Percentiles rank a stretch among this genome's conserved stretches.
Conservation (phyloP, 2,113 vertebrate genomes). For the Tretioscincus oriximinensis region DNA sequence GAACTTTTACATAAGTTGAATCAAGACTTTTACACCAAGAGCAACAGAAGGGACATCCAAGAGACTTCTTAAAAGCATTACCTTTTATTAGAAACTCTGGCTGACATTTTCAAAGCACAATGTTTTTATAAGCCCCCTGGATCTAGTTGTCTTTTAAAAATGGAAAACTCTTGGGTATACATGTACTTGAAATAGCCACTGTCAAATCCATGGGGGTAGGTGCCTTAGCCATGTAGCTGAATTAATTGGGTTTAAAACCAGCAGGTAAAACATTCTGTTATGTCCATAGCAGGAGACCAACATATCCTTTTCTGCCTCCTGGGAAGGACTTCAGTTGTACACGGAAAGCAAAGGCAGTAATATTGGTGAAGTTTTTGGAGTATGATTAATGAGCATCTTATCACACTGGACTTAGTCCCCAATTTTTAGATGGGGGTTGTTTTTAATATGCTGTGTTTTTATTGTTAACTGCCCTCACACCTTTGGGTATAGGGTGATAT, state of each 20-base stretch:
- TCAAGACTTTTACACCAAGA: background rate
- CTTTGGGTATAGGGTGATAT: no score
- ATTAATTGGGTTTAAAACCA: conserved; percentile 20
- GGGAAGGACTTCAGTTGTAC: background rate
- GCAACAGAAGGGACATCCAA: background rate
- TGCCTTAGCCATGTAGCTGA: background rate
- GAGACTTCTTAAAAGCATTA: background rate
- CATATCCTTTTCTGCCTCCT: background rate
- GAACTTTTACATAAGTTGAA: background rate
- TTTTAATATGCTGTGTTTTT: no score
- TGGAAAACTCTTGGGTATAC: background rate
- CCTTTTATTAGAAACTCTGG: background rate
- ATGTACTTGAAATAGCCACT: background rate
- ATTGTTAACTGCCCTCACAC: no score
- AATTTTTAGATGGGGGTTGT: no score
- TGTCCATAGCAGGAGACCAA: no score
- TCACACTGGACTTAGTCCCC: no score
- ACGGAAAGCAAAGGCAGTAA: no score
- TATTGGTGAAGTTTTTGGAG: background rate
- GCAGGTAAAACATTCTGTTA: background rate
- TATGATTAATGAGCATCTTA: background rate
- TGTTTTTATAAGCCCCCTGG: background rate
- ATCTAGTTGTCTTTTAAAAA: background rate
- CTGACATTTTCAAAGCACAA: background rate
- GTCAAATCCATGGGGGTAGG: background rate